A percentile compares a stretch with the other conserved stretches of the same genome.
Conservation (phyloP, 1,140 invertebrate genomes). For the Venustaconcha ellipsiformis region DNA sequence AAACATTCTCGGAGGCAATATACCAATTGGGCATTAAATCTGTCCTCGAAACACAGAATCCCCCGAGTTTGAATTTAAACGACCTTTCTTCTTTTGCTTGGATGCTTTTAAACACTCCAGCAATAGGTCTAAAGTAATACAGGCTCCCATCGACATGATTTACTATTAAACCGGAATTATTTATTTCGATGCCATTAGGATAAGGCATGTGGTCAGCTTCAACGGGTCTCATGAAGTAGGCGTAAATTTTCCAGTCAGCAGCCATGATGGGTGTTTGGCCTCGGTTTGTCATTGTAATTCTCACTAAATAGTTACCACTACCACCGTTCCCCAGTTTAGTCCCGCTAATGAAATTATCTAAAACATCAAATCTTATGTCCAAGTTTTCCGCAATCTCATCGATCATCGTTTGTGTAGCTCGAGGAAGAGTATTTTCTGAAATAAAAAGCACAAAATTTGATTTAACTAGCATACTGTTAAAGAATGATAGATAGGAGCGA, state of each 20-base stretch:
- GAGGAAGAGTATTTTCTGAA: too few relatives aligned
- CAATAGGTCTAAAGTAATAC: slow-evolving; percentile 16
- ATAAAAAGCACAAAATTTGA: too few relatives aligned
- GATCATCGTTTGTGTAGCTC: too few relatives aligned
- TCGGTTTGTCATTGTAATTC: slow-evolving; percentile 5
- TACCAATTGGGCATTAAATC: slow-evolving; percentile 27
- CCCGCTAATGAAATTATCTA: slow-evolving; percentile 17
- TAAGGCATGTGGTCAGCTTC: slow-evolving; percentile 11
- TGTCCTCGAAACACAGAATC: slow-evolving; percentile 12
- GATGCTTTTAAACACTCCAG: not conserved
- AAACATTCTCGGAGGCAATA: slow-evolving; percentile 1
- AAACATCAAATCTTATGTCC: too few relatives aligned
- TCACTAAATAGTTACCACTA: not conserved
- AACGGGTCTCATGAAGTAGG: slow-evolving; percentile 14
- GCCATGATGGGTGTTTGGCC: not conserved
- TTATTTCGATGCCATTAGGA: slow-evolving; percentile 5
- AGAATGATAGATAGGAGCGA: too few relatives aligned
- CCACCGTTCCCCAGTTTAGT: not conserved
- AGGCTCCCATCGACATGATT: slow-evolving; percentile 21
- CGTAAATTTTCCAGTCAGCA: slow-evolving; percentile 15
- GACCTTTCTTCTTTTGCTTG: not conserved
- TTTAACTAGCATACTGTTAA: too few relatives aligned
- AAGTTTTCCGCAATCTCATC: too few relatives aligned
- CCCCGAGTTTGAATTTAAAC: slow-evolving; percentile 6
- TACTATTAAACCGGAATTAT: slow-evolving; percentile 14